Conservation (phyloP, 1,140 invertebrate species). For the Megathymus violae region DNA sequence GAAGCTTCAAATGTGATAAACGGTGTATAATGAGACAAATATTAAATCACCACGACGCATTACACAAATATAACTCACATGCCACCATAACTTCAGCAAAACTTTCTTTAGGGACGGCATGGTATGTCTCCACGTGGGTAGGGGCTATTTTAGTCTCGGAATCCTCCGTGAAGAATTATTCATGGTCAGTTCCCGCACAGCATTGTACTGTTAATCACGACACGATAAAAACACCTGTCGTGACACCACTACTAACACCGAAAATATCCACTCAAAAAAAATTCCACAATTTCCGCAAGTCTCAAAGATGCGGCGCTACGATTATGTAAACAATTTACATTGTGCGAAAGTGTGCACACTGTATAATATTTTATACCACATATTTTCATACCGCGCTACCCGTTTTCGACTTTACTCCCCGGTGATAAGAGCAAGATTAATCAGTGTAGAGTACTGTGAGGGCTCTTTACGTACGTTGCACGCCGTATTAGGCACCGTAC, state of each 20-base stretch:
- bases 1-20: too few species aligned
- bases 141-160: conserved; percentile 39
- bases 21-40: background rate
- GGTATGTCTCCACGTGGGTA: conserved; percentile 28
- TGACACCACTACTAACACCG: conserved; percentile 43
- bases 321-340: conserved; percentile 53
- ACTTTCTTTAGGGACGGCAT: conserved; percentile 60
- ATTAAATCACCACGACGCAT: background rate
- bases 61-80: conserved; percentile 46
- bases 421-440: conserved; percentile 25
- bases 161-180: conserved; percentile 34
- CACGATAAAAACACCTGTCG: conserved; percentile 48
- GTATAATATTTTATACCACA: conserved; percentile 21
- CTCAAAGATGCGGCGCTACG: conserved; percentile 44
- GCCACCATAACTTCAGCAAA: conserved; percentile 55
- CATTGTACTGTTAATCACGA: conserved; percentile 30
- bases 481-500: conserved; percentile 32
- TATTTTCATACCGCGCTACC: background rate
- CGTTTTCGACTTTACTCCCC: conserved; percentile 22
- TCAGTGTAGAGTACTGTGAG: background rate
- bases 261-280: conserved; percentile 56
- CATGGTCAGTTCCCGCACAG: conserved; percentile 38
- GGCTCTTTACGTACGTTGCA: conserved; percentile 13
- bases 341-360: conserved; percentile 42
- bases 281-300: conserved; percentile 47